phyloP scores from a whole-genome alignment of 2,113 vertebrate species.

The Takifugu flavidus region DNA sequence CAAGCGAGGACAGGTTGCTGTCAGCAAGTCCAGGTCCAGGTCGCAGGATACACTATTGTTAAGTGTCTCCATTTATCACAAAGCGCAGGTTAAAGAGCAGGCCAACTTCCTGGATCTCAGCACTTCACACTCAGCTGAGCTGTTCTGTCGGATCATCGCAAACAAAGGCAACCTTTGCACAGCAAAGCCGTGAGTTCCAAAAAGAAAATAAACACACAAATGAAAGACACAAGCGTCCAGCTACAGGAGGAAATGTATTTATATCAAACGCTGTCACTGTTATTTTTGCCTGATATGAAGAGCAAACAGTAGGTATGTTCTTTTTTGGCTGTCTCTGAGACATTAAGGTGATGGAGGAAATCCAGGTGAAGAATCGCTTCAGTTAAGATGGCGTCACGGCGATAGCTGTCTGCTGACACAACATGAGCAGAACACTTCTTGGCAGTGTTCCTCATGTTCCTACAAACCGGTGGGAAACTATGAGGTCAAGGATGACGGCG shows the following conservation, averaged over 20 bases:
- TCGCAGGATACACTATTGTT: constrained; percentile 94
- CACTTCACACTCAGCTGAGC: constrained; percentile 78
- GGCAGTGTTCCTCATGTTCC: constrained; percentile 19
- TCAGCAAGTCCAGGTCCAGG: constrained; percentile 77
- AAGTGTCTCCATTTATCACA: constrained; percentile 92
- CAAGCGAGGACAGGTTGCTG: constrained; percentile 73
- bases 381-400: constrained; percentile 51
- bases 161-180: constrained; percentile 78
- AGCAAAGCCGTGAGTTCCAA: constrained; percentile 47
- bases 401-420: constrained; percentile 51
- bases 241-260: constrained; percentile 75
- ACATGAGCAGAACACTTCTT: constrained; percentile 25
- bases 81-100: constrained; percentile 82
- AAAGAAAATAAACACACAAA: constrained; percentile 68
- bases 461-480: constrained; percentile 22
- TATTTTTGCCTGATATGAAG: constrained; percentile 65
- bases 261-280: constrained; percentile 68
- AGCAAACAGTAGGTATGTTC: constrained; percentile 65
- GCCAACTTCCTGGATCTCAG: constrained; percentile 76
- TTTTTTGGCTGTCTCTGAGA: constrained; percentile 55
- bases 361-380: constrained; percentile 68
- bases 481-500: constrained; percentile 14
- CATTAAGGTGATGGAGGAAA: constrained; percentile 67
- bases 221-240: constrained; percentile 60
- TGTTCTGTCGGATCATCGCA: constrained; percentile 71